Evolutionary conservation across 2,888 invertebrate species (phyloP).

Genomic region (Drosophila kambysellisi): DNA sequence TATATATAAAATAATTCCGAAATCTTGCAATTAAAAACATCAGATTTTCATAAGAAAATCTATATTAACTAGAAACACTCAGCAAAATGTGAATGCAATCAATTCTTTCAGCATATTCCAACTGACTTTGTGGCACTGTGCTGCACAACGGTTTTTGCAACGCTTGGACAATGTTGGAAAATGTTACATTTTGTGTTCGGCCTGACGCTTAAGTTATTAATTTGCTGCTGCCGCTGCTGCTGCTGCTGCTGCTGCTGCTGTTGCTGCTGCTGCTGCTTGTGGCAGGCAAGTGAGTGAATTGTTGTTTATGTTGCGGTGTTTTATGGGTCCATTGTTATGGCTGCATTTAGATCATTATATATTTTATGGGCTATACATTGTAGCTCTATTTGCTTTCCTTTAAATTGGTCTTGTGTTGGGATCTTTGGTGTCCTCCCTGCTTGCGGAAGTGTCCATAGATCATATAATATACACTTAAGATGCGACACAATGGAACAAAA

Average conservation of each 20-base stretch:
- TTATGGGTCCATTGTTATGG: slow-evolving; percentile 71
- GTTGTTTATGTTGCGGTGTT: slow-evolving; percentile 42
- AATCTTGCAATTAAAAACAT: background rate
- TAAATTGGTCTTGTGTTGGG: background rate
- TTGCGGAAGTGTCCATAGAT: slow-evolving; percentile 37
- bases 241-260: too few relatives aligned
- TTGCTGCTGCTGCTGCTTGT: too few relatives aligned
- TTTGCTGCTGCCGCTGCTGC: slow-evolving; percentile 44
- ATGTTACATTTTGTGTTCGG: slow-evolving; percentile 59
- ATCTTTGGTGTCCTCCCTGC: slow-evolving; percentile 5
- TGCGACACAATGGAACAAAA: slow-evolving; percentile 2
- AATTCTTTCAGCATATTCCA: background rate
- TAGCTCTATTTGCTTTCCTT: slow-evolving; percentile 8
- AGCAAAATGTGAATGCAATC: background rate
- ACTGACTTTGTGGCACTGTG: slow-evolving; percentile 25
- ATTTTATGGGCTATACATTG: slow-evolving; percentile 23
- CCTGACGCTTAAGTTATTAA: slow-evolving; percentile 58
- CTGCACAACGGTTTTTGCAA: slow-evolving; percentile 41
- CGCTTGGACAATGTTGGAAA: slow-evolving; percentile 68
- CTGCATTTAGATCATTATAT: slow-evolving; percentile 59
- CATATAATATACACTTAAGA: background rate
- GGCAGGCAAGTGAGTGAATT: slow-evolving; percentile 44
- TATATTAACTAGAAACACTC: background rate
- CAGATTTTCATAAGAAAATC: background rate
- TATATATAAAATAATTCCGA: background rate